Base-by-base conservation (phyloP, 30 jellyfish, hydroid and myxozoan genomes). In the Aurelia sp. region DNA sequence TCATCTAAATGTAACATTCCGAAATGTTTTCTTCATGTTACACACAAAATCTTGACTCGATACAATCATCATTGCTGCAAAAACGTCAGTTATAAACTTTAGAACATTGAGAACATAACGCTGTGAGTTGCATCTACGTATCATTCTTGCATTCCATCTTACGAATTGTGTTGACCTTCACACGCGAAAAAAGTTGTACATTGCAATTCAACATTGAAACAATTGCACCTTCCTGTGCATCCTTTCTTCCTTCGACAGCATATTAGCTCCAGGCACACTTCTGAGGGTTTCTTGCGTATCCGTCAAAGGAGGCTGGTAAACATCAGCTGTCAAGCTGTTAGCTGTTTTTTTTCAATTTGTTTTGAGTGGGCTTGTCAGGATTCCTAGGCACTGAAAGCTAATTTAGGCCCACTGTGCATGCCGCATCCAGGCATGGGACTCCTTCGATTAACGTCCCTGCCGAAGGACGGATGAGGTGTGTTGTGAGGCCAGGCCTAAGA, bases 271-370 rank as follows among this genome's bases (percentile, higher is more conserved):
- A 33, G 18, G 62, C 88, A 83, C 27, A 33, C 73, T 53, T 52
- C 41, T 51, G 79, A 37, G 23, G 92, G 92, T 81, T 52, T 82
- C 86, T 15, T 89, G 87, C 41, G 0, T 27, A 27, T 89, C n/a
- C 18, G 86, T 82, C 91, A 89, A 66, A 13, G 12, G 19, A 4
- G 75, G 69, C 64, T 55, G 65, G 22, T 44, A 67, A 66, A 18
- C 23, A 33, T 35, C 77, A 35, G 67, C 77, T 41, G 51, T 51
- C 91, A 76, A 66, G n/a, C n/a, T n/a, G n/a, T n/a, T n/a, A n/a
- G n/a, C n/a, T n/a, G n/a, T n/a, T n/a, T n/a, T n/a, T n/a, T n/a
- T n/a, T n/a, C n/a, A n/a, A n/a, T n/a, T n/a, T n/a, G n/a, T n/a
- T n/a, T n/a, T n/a, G n/a, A n/a, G n/a, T n/a, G n/a, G n/a, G n/a